These are phyloP conservation scores for Melipona quadrifasciata DNA, from an alignment of 1,140 invertebrate genomes.

Conservation along the genomic window DNA sequence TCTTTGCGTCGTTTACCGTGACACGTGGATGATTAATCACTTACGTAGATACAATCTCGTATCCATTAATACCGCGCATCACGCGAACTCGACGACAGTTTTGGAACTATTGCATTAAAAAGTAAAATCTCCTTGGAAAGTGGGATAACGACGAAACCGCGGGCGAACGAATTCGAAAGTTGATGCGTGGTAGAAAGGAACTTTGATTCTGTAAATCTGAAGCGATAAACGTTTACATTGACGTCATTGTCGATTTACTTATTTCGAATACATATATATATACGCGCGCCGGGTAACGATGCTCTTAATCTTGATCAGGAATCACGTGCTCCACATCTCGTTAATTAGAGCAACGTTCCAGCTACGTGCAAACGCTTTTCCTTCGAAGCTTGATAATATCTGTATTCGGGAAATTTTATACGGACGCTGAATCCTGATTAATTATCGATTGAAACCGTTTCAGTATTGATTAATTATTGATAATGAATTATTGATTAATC, in stretches of 20 bases:
- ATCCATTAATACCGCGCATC: not conserved
- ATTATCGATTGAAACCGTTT: no score
- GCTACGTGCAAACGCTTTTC: not conserved
- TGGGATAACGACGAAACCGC: not conserved
- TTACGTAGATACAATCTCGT: not conserved
- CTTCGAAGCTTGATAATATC: not conserved
- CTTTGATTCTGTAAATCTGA: not conserved
- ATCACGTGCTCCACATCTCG: conserved; percentile 3
- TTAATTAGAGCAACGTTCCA: conserved; percentile 15
- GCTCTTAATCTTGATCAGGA: not conserved
- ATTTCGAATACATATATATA: not conserved
- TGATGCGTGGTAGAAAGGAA: not conserved
- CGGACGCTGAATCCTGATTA: not conserved
- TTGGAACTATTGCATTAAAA: not conserved
- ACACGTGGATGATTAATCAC: not conserved
- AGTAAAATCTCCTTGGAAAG: not conserved
- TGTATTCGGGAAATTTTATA: not conserved
- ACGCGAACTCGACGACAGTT: not conserved
- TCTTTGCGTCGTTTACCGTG: not conserved
- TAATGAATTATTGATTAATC: no score
- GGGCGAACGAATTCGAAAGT: not conserved
- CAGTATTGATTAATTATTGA: no score
- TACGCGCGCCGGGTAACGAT: not conserved
- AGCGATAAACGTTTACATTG: not conserved
- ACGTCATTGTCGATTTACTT: not conserved